Percentiles rank a stretch among this genome's conserved stretches.
phyloP scores from a whole-genome alignment of 2,888 invertebrate species.

The Amblyjoppa fuscipennis region DNA sequence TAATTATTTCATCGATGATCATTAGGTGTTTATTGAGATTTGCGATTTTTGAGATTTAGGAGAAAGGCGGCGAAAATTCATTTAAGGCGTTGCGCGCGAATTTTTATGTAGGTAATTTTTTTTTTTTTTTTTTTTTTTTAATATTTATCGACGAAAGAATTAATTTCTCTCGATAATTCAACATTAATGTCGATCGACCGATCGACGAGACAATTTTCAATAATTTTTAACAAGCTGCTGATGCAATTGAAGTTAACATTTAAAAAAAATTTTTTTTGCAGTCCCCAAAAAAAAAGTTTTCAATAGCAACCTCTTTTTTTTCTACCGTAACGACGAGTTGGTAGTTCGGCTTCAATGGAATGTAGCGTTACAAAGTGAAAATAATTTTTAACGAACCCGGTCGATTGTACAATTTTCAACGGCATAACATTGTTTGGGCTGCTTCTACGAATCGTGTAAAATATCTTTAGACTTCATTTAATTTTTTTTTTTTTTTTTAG shows the following conservation, averaged over 20 bases:
- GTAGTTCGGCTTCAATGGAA: slow-evolving; percentile 82
- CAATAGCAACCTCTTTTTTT: slow-evolving; percentile 52
- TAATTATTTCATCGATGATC: slow-evolving; percentile 23
- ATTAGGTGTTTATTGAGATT: background rate
- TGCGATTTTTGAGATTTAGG: too few species aligned
- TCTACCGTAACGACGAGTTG: slow-evolving; percentile 70
- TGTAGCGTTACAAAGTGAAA: slow-evolving; percentile 63
- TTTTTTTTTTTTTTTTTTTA: too few species aligned
- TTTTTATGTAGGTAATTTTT: background rate
- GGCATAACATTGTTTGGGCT: slow-evolving; percentile 54
- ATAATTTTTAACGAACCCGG: slow-evolving; percentile 46
- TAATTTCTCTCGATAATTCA: background rate
- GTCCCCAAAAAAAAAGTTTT: slow-evolving; percentile 8
- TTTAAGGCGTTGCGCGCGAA: slow-evolving; percentile 40
- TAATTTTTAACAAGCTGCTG: background rate
- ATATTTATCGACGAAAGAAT: background rate
- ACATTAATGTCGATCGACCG: too few species aligned
- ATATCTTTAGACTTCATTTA: slow-evolving; percentile 57
- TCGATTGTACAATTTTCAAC: slow-evolving; percentile 57
- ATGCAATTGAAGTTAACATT: background rate
- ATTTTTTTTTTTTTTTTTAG: background rate
- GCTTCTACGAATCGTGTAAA: slow-evolving; percentile 68
- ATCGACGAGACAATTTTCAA: background rate
- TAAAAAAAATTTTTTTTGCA: background rate
- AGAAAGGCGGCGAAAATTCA: slow-evolving; percentile 18